Base-by-base conservation (phyloP, 2,113 vertebrate genomes). In the Apodemus sylvaticus region DNA sequence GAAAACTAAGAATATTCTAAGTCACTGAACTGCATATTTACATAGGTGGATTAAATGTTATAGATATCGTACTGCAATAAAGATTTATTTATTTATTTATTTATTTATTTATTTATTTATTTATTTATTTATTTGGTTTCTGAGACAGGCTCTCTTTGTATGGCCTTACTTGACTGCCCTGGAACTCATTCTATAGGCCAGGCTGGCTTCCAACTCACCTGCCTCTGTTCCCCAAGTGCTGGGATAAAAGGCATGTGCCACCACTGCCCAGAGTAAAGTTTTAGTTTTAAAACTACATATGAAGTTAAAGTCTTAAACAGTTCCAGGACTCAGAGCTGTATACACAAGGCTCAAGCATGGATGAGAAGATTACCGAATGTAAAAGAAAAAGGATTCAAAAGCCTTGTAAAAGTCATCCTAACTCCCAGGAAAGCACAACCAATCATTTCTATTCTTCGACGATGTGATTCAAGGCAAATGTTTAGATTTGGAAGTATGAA, bases 401-500 rank as follows among this genome's bases (percentile, higher is more conserved):
- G n/a, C 64, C 31, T 51, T 64, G 16, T 81, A 68, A 93, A 60
- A 0, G 11, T 36, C 31, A 68, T 85, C 39, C 8, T 34, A 76
- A 62, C 42, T 91, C 42, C 51, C 62, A 64, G 42, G 45, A 90
- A 93, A 92, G 11, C 3, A 62, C 29, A 90, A 42, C 10, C 31
- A 60, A 71, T 26, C 24, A 53, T 95, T 77, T 90, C 51, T 94
- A 34, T 34, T 76, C 4, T 42, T 71, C 20, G 42, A 79, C 62
- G 51, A 45, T 76, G 13, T 64, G 64, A 96, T 78, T 64, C 9
- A 81, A 86, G 20, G 88, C 29, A 94, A 90, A 89, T 31, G 45
- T 89, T 90, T 96, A 60, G 53, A 45, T 94, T 89, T 71, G 74
- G 66, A 93, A 76, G n/a, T 85, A 13, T 79, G 64, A 96, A 88